Evolutionary conservation across 2,113 vertebrate species (phyloP), one percentile per base, ranked within the genome.

Genomic region (Copsychus sechellarum): DNA sequence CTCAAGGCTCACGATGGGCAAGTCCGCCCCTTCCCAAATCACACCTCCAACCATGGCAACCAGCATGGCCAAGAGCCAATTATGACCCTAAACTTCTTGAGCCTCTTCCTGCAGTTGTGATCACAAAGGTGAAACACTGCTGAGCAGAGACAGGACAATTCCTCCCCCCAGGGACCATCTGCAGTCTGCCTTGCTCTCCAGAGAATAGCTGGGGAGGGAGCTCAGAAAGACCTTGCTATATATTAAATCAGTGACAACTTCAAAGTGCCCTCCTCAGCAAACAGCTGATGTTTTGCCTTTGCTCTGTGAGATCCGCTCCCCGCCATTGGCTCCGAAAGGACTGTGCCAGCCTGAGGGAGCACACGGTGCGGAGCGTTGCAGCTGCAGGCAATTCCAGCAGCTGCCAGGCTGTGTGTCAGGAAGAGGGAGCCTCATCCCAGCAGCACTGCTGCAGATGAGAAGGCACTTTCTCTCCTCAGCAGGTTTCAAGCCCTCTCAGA

Each of bases 381-480:
- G 51, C 86, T 92, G 90, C 78, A 22, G 69, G 79, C 48, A 71
- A 38, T 76, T 84, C 81, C 76, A 5, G 73, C 66, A n/a, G 71
- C 87, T 88, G 89, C 78, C 95, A 83, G 86, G 66, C 81, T 79
- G 67, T 7, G 24, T 2, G 16, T 31, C 23, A 70, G 93, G 56
- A 91, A 83, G 29, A 86, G 58, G 28, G 24, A 47, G 65, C 60
- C 73, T 81, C 88, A 45, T 84, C 34, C 57, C 62, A 74, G 92
- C 88, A 23, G 86, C 78, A 28, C 34, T 2, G 36, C 80, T 7
- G 56, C 25, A 4, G 64, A 97, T 96, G 95, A 96, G 92, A 89
- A 94, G 85, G 93, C 95, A 94, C 61, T 95, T 96, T 96, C 84
- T 65, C 29, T 66, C 79, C 64, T 92, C 71, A 34, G 74, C 50